Evolutionary conservation across 2,797 vertebrate genomes (phyloP).

Genomic region (Sternarchorhynchus goeldii): DNA sequence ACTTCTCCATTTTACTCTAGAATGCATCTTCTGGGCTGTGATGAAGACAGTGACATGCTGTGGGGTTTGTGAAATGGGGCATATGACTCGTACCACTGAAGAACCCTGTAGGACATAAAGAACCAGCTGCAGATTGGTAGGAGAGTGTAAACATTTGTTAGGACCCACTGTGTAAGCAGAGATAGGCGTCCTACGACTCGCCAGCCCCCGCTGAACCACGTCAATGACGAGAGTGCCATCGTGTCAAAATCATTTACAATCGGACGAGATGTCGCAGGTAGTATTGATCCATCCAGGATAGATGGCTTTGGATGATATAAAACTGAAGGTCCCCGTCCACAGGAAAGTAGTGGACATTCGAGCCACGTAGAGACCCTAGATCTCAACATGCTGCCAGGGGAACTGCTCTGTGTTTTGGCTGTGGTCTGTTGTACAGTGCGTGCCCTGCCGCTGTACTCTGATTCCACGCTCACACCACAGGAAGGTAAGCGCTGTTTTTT

Average conservation of each 20-base stretch:
- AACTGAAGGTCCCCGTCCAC: conserved; percentile 63
- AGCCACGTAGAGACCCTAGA: conserved; percentile 29
- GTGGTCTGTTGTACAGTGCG: conserved; percentile 70
- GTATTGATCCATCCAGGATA: conserved; percentile 77
- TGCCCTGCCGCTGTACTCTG: conserved; percentile 74
- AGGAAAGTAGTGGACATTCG: conserved; percentile 52
- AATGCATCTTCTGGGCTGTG: not conserved
- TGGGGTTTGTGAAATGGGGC: not conserved
- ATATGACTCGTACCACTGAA: conserved; percentile 50
- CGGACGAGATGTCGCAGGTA: conserved; percentile 73
- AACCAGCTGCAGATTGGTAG: conserved; percentile 68
- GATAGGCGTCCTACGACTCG: conserved; percentile 76
- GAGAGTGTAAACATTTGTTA: conserved; percentile 79
- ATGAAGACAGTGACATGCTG: not conserved
- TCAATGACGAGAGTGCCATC: conserved; percentile 73
- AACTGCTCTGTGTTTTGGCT: conserved; percentile 70
- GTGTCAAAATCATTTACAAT: conserved; percentile 73
- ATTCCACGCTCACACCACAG: conserved; percentile 67
- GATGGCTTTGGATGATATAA: conserved; percentile 72
- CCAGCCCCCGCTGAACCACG: conserved; percentile 71
- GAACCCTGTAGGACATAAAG: conserved; percentile 64
- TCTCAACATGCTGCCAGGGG: conserved; percentile 73
- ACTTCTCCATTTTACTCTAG: not conserved
- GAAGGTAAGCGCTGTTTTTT: conserved; percentile 66
- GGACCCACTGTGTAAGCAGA: conserved; percentile 77